Conservation (phyloP, 2,888 invertebrate species). For the Drosophila mercatorum region DNA sequence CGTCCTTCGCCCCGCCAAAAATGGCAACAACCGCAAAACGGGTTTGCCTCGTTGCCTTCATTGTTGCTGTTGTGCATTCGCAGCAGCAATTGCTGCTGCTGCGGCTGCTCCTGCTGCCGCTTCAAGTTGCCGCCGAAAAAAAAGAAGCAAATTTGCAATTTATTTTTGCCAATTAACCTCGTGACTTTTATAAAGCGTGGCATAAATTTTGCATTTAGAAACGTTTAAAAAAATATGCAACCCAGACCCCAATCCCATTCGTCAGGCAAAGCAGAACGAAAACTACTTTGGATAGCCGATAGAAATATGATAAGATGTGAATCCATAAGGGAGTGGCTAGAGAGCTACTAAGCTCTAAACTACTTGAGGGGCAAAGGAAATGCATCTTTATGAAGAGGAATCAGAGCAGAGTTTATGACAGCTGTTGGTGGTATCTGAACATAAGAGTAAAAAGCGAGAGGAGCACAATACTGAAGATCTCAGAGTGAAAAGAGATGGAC, state of each 20-base stretch:
- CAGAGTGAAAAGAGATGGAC: background rate
- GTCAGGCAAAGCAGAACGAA: slow-evolving; percentile 34
- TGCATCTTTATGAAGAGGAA: background rate
- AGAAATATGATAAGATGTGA: slow-evolving; percentile 15
- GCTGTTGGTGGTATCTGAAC: background rate
- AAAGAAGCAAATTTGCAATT: slow-evolving; percentile 76
- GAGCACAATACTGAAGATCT: background rate
- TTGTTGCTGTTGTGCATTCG: slow-evolving; percentile 28
- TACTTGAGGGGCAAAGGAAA: background rate
- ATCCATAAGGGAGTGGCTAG: background rate
- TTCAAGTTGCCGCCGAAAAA: slow-evolving; percentile 56
- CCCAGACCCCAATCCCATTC: slow-evolving; percentile 26
- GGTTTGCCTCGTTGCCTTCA: slow-evolving; percentile 38
- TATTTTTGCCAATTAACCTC: slow-evolving; percentile 82
- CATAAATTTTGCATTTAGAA: slow-evolving; percentile 74
- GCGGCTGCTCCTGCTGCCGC: slow-evolving; percentile 30
- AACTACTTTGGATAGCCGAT: slow-evolving; percentile 31
- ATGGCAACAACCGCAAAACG: slow-evolving; percentile 51
- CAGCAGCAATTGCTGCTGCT: slow-evolving; percentile 19
- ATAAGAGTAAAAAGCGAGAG: background rate
- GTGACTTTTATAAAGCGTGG: slow-evolving; percentile 78
- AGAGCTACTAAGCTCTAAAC: background rate
- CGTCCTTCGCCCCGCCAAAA: slow-evolving; percentile 10
- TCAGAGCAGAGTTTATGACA: background rate
- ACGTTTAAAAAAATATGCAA: slow-evolving; percentile 31